Evolutionary conservation across 2,113 vertebrate genomes (phyloP), one percentile per base, ranked within the genome.

Genomic region (Clarias gariepinus): DNA sequence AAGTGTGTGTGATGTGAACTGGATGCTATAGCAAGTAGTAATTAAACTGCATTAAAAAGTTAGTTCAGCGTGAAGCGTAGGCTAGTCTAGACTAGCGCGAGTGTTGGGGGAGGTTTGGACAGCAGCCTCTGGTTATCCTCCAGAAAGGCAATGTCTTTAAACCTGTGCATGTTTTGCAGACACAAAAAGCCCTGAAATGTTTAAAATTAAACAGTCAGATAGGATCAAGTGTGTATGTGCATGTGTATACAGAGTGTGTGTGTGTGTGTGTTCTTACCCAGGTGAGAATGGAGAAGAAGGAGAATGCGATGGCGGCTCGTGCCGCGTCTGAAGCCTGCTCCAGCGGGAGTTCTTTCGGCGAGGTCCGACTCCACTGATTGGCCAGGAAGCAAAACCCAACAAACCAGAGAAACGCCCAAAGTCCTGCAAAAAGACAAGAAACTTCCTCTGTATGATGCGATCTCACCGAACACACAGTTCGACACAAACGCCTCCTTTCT

Each of bases 281-380:
- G 91, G 94, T 91, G 60, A 98, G 91, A 93, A 98, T 95, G 90
- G 98, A 99, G 94, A 99, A 99, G 96, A 99, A 95, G 90, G 94
- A 94, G 90, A 95, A 95, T 1, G 94, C 87, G 66, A 95, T 95
- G 86, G 92, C 91, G 93, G 98, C 97, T 58, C 97, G 93, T 10
- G 98, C 98, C 0, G 97, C 97, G 0, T 98, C 97, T 0, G 96
- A 96, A 10, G 96, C 97, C 92, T 97, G 97, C 0, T 87, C 89
- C 78, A 96, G 91, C 0, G 93, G 95, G 25, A 93, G 93, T 87
- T 92, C 93, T 0, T 94, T 91, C 1, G 92, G 91, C 5, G 95
- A 94, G 0, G 94, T 95, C 0, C 87, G 91, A 87, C 94, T 94
- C 95, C 95, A 95, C 91, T 95, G 95, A 93, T 94, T 95, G 92